Conservation (phyloP, 2,888 invertebrate genomes). For the Xanthorhoe spadicearia region DNA sequence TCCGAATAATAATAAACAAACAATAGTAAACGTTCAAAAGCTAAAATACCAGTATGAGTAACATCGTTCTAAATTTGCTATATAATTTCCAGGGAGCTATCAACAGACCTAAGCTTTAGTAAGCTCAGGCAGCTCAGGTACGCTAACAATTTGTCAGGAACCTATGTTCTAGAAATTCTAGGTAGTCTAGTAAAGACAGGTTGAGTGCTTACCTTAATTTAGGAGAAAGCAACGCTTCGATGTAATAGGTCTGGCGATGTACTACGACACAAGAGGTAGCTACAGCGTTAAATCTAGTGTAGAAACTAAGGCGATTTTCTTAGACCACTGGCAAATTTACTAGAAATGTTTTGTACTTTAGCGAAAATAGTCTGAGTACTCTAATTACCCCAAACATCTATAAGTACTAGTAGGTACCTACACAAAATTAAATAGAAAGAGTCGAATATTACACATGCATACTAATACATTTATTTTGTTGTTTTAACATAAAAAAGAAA, state of each 20-base stretch:
- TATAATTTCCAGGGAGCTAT: constrained; percentile 13
- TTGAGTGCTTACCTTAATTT: constrained; percentile 37
- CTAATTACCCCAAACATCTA: no score
- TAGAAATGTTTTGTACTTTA: no score
- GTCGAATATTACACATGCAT: no score
- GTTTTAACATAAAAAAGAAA: no score
- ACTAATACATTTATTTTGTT: no score
- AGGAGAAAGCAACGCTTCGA: constrained; percentile 34
- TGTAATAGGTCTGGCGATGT: constrained; percentile 26
- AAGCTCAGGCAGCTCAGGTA: constrained; percentile 36
- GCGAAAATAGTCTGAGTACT: no score
- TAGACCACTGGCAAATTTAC: not conserved
- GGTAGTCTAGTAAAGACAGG: constrained; percentile 29
- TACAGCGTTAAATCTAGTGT: not conserved
- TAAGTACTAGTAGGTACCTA: no score
- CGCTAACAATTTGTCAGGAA: constrained; percentile 48
- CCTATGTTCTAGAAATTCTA: constrained; percentile 30
- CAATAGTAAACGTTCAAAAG: not conserved
- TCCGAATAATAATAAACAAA: no score
- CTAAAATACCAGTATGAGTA: not conserved
- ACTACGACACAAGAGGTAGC: not conserved
- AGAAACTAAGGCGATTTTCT: not conserved
- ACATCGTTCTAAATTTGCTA: not conserved
- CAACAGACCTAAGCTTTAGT: constrained; percentile 19
- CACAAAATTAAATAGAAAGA: no score